Conservation (phyloP, 2,888 invertebrate genomes). For the Dasypogon diadema region DNA sequence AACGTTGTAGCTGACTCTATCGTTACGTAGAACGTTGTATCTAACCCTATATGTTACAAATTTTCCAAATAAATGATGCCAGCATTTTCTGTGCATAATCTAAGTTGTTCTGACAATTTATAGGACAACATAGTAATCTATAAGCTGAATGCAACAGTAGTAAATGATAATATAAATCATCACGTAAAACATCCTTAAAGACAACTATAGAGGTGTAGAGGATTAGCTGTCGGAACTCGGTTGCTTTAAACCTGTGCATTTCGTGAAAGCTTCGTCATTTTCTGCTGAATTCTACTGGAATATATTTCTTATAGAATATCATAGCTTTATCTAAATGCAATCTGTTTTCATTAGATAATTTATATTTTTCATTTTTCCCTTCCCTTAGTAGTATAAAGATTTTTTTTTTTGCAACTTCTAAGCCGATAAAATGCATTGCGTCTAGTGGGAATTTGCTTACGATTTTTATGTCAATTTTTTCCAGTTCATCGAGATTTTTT, state of each 20-base stretch:
- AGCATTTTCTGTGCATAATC: slow-evolving; percentile 50
- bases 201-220: no score
- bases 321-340: not conserved
- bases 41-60: no score
- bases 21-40: no score
- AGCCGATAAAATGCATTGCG: no score
- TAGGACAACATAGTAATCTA: slow-evolving; percentile 37
- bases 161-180: slow-evolving; percentile 54
- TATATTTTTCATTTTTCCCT: not conserved
- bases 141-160: slow-evolving; percentile 44
- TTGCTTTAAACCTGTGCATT: slow-evolving; percentile 55
- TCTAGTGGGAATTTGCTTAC: no score
- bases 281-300: slow-evolving; percentile 56
- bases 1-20: slow-evolving; percentile 14
- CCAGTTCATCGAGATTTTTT: no score
- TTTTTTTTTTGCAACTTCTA: no score
- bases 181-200: no score
- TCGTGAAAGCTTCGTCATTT: slow-evolving; percentile 55
- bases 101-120: slow-evolving; percentile 43
- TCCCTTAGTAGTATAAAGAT: no score
- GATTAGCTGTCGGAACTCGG: slow-evolving; percentile 47
- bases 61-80: slow-evolving; percentile 51
- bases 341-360: no score
- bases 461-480: no score
- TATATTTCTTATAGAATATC: not conserved